Base-by-base conservation (phyloP, 2,113 vertebrate species). In the Eurystomus gularis region DNA sequence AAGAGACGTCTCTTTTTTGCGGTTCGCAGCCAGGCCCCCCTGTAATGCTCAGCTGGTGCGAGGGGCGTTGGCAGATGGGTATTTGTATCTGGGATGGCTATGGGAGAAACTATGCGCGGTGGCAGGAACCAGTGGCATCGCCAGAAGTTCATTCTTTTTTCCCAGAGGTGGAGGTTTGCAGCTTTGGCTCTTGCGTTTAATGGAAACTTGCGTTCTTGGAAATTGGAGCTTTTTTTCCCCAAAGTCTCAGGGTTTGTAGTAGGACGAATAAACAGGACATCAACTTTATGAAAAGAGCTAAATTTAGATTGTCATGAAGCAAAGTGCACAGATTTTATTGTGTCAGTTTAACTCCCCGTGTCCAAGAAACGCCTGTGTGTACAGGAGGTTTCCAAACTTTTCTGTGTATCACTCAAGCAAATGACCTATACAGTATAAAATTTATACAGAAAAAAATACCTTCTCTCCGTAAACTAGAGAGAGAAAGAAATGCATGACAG, bases 171-270 rank as follows among this genome's bases (percentile, higher is more conserved):
- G 44, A 85, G 46, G 69, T 93, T 93, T 87, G 57, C 35, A 79
- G 52, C 91, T 93, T 96, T 97, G 95, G 93, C 95, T 66, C 79
- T 48, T 20, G 55, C 71, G 76, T 75, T 95, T 94, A 97, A 97
- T 97, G 97, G 97, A 98, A 98, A 97, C 84, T 98, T 97, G 70
- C 94, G 95, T 98, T 98, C 97, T 96, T 97, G 97, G 95, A 98
- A 97, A 95, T 94, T 58, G 60, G n/a, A 55, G 75, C 31, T 65
- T 81, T 96, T 96, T 95, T 85, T 78, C 61, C 78, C 61, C 78
- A 3, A 95, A 80, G 94, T 82, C 72, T 90, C 81, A 15, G 57
- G 39, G 52, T 93, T 80, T 69, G 77, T 78, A 91, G 91, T 37
- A 83, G 64, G 86, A 81, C 94, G 93, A 75, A 94, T 94, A 97